Percentiles rank a stretch among this genome's conserved stretches.
Evolutionary conservation across 2,797 vertebrate species (phyloP).

Genomic region (Carapus acus): DNA sequence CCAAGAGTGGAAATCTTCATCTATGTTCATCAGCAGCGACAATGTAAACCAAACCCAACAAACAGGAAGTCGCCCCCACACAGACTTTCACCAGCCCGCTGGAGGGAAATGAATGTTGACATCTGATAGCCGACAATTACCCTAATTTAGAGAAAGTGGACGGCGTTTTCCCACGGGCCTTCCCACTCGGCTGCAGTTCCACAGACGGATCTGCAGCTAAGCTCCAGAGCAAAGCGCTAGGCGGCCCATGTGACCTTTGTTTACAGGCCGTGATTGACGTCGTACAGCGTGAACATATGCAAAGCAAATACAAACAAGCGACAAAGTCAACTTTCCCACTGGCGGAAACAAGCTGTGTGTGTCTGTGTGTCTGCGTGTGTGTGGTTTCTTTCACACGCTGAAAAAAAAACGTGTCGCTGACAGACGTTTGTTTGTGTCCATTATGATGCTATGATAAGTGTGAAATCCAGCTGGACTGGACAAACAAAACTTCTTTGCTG

Average conservation of each 20-base stretch:
- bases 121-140: slow-evolving; percentile 40
- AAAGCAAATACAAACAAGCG: not conserved
- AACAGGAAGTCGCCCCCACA: slow-evolving; percentile 44
- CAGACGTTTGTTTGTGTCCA: no score
- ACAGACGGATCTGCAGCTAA: no score
- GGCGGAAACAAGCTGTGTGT: slow-evolving; percentile 4
- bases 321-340: slow-evolving; percentile 8
- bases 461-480: no score
- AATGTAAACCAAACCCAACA: slow-evolving; percentile 38
- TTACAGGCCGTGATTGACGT: slow-evolving; percentile 4
- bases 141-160: slow-evolving; percentile 30
- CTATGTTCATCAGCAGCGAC: no score
- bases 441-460: no score
- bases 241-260: slow-evolving; percentile 17
- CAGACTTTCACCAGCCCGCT: slow-evolving; percentile 24
- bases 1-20: slow-evolving; percentile 21
- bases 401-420: not conserved
- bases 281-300: not conserved
- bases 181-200: no score
- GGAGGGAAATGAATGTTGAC: slow-evolving; percentile 51
- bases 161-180: no score
- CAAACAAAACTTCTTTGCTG: no score
- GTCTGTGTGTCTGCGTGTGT: not conserved
- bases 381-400: no score
- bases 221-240: not conserved